Evolutionary conservation across 2,888 invertebrate species (phyloP), one percentile per base, ranked within the genome.

Genomic region (Lepidocyrtinus sp.): DNA sequence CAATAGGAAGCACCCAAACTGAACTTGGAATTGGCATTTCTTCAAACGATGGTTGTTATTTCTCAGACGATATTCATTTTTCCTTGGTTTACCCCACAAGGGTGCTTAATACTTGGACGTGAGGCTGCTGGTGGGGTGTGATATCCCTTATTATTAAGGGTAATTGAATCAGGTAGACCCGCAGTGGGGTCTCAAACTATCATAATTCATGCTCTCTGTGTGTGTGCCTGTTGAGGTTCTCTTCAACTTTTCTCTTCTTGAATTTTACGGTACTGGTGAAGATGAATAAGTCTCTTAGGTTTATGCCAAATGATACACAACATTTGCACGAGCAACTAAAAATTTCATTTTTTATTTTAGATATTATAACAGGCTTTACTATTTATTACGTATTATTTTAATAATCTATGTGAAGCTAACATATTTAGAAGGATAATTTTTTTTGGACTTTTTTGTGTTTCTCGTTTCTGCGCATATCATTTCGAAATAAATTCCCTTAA

Each of bases 101-200:
- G 76, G 71, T 76, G 64, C 64, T 70, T 76, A 76, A 76, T 76
- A 24, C 64, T 59, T 70, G 55, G 68, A 76, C 73, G 63, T 72
- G 75, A 68, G 73, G 68, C 61, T 71, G 79, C 61, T 74, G 73
- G 82, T 77, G 77, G 82, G 83, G 75, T 81, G 70, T 69, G 73
- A 73, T 74, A 70, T 77, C 77, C 67, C 63, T 69, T 77, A 71
- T 81, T 83, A 83, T 81, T 83, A 76, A 81, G 77, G 80, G 77
- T 83, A 83, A 83, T 83, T 83, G 83, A 83, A 81, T 81, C 81
- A 83, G 83, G 81, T 76, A 81, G 83, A 73, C 74, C 83, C 80
- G 61, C 80, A n/a, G 68, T 67, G 72, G 83, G 83, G 72, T 73
- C 65, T 61, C 74, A 61, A 36, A 62, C 73, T 63, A 69, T 74